Evolutionary conservation across 2,888 invertebrate species (phyloP).

Genomic region (Nematopogon swammerdamellus): DNA sequence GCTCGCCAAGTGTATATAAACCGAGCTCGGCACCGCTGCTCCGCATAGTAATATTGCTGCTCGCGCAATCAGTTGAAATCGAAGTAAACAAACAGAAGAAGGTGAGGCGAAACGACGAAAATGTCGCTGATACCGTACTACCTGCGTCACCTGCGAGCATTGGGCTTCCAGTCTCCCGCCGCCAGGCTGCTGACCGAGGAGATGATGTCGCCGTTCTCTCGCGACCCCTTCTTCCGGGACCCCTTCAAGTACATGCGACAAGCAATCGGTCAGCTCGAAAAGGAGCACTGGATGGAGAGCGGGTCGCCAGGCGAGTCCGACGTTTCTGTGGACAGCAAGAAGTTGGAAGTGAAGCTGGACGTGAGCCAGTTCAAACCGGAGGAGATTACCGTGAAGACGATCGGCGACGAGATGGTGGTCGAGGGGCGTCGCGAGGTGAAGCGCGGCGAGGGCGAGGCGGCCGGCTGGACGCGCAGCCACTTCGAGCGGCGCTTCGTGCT

Average conservation of each 20-base stretch:
- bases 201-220: slow-evolving; percentile 28
- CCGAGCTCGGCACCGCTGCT: neutral
- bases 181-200: slow-evolving; percentile 28
- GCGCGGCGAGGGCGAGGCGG: slow-evolving; percentile 68
- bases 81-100: slow-evolving; percentile 18
- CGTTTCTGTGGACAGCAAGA: slow-evolving; percentile 60
- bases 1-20: slow-evolving; percentile 28
- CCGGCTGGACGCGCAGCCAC: slow-evolving; percentile 72
- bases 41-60: neutral
- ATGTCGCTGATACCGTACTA: slow-evolving; percentile 46
- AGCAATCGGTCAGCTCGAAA: slow-evolving; percentile 21
- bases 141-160: slow-evolving; percentile 39
- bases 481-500: slow-evolving; percentile 72
- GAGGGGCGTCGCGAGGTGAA: slow-evolving; percentile 79
- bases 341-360: slow-evolving; percentile 70
- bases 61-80: slow-evolving; percentile 1
- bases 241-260: slow-evolving; percentile 32
- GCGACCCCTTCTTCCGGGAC: slow-evolving; percentile 42
- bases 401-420: slow-evolving; percentile 68
- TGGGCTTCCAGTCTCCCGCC: slow-evolving; percentile 32
- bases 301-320: slow-evolving; percentile 54
- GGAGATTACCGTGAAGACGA: slow-evolving; percentile 74
- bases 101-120: slow-evolving; percentile 14
- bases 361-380: slow-evolving; percentile 77
- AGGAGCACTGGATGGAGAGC: slow-evolving; percentile 33